phyloP scores from a whole-genome alignment of 2,797 vertebrate species.

The Semaprochilodus insignis region DNA sequence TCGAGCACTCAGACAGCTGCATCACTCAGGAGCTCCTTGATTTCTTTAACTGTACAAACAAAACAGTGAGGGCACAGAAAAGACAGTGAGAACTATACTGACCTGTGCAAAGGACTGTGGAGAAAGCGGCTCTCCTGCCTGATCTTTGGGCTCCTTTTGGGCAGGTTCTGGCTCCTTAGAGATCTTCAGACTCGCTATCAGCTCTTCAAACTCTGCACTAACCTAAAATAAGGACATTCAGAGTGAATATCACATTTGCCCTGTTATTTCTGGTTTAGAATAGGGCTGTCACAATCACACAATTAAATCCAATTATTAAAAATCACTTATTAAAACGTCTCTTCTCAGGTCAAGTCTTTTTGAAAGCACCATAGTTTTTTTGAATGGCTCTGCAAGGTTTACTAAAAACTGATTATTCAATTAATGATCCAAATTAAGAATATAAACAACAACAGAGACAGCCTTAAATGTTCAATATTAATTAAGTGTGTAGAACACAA shows the following conservation, averaged over 20 bases:
- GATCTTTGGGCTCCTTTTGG: slow-evolving; percentile 65
- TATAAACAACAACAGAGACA: too few species aligned
- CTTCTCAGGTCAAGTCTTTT: too few species aligned
- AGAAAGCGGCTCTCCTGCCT: slow-evolving; percentile 87
- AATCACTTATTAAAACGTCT: too few species aligned
- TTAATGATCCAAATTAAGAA: neutral
- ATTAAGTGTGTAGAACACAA: neutral
- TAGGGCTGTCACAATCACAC: too few species aligned
- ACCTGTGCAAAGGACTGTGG: slow-evolving; percentile 98
- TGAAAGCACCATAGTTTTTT: too few species aligned
- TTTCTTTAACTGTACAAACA: neutral
- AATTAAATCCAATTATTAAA: too few species aligned
- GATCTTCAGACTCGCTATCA: slow-evolving; percentile 89
- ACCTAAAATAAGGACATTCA: slow-evolving; percentile 64
- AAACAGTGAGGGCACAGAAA: too few species aligned
- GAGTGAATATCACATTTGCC: neutral
- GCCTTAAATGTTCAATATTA: too few species aligned
- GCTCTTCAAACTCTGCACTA: slow-evolving; percentile 85
- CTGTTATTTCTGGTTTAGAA: neutral
- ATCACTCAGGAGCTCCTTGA: too few species aligned
- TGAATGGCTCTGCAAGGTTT: too few species aligned
- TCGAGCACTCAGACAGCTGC: too few species aligned
- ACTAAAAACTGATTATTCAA: neutral
- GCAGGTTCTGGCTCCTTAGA: slow-evolving; percentile 79
- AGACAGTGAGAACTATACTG: neutral